These are phyloP conservation scores for Anadara kagoshimensis DNA, from an alignment of 1,140 invertebrate species.

Conservation along the genomic window DNA sequence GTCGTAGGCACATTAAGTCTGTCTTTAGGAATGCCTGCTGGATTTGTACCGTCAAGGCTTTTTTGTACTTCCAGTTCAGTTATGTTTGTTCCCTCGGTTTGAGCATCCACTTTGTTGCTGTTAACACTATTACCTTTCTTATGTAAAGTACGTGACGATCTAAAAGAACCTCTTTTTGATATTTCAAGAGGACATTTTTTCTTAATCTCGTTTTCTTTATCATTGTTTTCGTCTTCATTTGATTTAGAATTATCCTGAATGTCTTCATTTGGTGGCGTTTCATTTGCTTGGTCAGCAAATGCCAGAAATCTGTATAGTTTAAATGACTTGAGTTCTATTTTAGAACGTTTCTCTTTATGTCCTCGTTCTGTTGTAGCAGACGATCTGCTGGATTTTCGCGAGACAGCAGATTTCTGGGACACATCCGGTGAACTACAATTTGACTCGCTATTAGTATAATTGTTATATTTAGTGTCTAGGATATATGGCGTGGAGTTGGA, in stretches of 20 bases:
- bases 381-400: background rate
- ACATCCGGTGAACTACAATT: too few relatives aligned
- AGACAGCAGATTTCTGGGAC: slow-evolving; percentile 1
- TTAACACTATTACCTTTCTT: background rate
- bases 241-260: background rate
- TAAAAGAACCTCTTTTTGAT: background rate
- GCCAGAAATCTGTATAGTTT: slow-evolving; percentile 51
- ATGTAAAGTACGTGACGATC: background rate
- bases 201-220: background rate
- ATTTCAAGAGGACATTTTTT: background rate
- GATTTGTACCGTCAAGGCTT: background rate
- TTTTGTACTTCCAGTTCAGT: too few relatives aligned
- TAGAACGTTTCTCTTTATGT: slow-evolving; percentile 15
- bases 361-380: background rate
- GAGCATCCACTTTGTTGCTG: background rate
- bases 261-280: slow-evolving; percentile 10
- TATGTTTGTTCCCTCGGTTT: background rate
- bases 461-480: too few relatives aligned
- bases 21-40: too few relatives aligned
- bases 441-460: too few relatives aligned
- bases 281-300: slow-evolving; percentile 19
- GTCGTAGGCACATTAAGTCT: slow-evolving; percentile 2
- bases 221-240: background rate
- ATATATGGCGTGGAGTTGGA: background rate
- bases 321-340: slow-evolving; percentile 43